Percentiles rank a stretch among this genome's conserved stretches.
Evolutionary conservation across 1,140 invertebrate genomes (phyloP).

Genomic region (Amyelois transitella): DNA sequence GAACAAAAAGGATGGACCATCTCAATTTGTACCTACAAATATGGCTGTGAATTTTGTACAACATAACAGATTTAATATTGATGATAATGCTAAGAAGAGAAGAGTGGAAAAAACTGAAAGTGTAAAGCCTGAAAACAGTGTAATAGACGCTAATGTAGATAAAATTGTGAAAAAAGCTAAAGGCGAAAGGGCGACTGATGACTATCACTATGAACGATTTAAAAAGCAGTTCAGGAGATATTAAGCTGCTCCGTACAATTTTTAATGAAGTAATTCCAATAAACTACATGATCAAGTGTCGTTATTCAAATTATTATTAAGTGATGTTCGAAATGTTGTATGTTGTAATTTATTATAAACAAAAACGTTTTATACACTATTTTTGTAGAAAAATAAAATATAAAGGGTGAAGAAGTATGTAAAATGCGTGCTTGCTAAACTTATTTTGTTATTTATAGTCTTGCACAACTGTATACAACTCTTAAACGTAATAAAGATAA

Average conservation of each 20-base stretch:
- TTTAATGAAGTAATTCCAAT: neutral
- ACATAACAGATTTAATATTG: constrained; percentile 82
- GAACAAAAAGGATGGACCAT: constrained; percentile 95
- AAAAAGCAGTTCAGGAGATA: constrained; percentile 96
- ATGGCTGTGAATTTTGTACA: constrained; percentile 99
- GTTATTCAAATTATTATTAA: neutral
- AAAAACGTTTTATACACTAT: neutral
- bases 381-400: too few relatives aligned
- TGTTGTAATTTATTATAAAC: neutral
- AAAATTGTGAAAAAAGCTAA: constrained; percentile 81
- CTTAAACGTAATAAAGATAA: too few relatives aligned
- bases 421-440: neutral
- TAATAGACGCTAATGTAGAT: constrained; percentile 71
- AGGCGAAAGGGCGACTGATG: constrained; percentile 94
- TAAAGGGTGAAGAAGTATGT: too few relatives aligned
- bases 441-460: neutral
- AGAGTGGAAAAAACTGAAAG: constrained; percentile 73
- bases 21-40: constrained; percentile 97
- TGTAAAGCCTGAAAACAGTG: constrained; percentile 58
- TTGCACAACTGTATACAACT: neutral
- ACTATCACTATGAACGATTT: constrained; percentile 97
- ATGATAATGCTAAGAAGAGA: constrained; percentile 67
- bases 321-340: neutral
- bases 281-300: neutral
- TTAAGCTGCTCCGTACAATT: constrained; percentile 52